A percentile compares a stretch with the other conserved stretches of the same genome.
phyloP scores from a whole-genome alignment of 2,113 vertebrate genomes.

The Tachysurus vachellii region DNA sequence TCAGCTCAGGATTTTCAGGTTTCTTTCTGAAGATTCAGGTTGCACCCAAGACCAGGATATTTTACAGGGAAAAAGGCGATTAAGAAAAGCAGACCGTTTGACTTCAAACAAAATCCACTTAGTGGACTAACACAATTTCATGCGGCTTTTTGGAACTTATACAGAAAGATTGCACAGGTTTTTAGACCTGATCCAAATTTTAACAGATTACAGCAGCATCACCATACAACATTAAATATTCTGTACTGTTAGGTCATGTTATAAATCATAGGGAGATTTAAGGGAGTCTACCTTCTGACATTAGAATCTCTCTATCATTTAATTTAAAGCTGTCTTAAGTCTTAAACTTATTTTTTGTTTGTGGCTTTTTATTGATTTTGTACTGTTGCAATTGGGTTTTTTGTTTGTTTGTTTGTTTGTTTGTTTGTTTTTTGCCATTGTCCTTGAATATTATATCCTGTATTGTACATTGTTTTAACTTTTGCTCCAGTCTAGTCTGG shows the following conservation, averaged over 20 bases:
- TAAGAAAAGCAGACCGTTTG: background rate
- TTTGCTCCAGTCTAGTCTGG: too few relatives aligned
- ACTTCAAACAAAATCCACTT: background rate
- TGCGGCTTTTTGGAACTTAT: constrained; percentile 35
- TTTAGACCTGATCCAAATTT: background rate
- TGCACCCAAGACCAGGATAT: background rate
- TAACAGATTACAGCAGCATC: background rate
- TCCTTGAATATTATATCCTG: too few relatives aligned
- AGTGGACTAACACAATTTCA: background rate
- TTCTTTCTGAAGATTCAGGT: background rate
- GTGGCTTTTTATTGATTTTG: too few relatives aligned
- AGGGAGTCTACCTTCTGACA: too few relatives aligned
- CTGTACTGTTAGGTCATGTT: background rate
- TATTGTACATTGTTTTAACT: too few relatives aligned
- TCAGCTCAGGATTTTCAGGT: background rate
- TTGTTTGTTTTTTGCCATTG: too few relatives aligned
- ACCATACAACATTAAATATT: background rate
- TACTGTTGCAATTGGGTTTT: too few relatives aligned
- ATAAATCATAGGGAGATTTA: too few relatives aligned
- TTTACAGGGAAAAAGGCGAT: background rate
- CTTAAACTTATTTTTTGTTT: too few relatives aligned
- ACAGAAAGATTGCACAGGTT: constrained; percentile 72
- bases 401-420: too few relatives aligned
- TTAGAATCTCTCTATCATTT: too few relatives aligned
- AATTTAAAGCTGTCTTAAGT: too few relatives aligned